Conservation (phyloP, 2,113 vertebrate species). For the Thamnophis sirtalis region DNA sequence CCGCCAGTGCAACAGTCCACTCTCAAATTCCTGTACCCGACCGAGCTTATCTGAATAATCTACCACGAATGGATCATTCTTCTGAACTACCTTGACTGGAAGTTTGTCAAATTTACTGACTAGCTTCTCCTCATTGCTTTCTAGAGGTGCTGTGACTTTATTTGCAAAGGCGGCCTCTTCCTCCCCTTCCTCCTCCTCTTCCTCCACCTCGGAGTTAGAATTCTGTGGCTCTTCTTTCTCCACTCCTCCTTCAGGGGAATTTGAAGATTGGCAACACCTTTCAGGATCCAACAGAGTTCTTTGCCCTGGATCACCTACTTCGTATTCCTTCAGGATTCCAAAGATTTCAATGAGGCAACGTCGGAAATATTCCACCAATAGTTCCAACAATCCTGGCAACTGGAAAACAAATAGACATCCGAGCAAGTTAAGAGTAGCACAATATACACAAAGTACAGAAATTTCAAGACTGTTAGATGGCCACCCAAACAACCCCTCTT, state of each 20-base stretch:
- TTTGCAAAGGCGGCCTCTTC: slow-evolving; percentile 73
- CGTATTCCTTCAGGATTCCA: slow-evolving; percentile 95
- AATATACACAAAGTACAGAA: accelerated
- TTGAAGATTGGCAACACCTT: slow-evolving; percentile 74
- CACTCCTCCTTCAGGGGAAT: slow-evolving; percentile 68
- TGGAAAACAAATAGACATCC: slow-evolving; percentile 53
- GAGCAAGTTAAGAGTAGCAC: slow-evolving; percentile 41
- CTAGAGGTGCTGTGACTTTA: slow-evolving; percentile 68
- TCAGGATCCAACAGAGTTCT: slow-evolving; percentile 90
- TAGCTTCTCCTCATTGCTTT: slow-evolving; percentile 77
- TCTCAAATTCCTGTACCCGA: slow-evolving; percentile 92
- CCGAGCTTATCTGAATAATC: slow-evolving; percentile 84
- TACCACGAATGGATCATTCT: slow-evolving; percentile 86
- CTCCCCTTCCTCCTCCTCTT: slow-evolving; percentile 73
- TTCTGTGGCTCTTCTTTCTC: slow-evolving; percentile 69
- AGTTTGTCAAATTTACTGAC: slow-evolving; percentile 97
- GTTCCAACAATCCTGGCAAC: slow-evolving; percentile 93
- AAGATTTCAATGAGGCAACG: slow-evolving; percentile 99
- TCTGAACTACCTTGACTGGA: slow-evolving; percentile 90
- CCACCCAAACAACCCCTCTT: not conserved
- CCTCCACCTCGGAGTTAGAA: slow-evolving; percentile 65
- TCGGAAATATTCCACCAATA: slow-evolving; percentile 96
- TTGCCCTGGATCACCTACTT: slow-evolving; percentile 95
- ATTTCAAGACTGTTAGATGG: not conserved
- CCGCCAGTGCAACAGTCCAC: slow-evolving; percentile 93